Percentiles rank a stretch among this genome's conserved stretches.
Conservation (phyloP, 2,888 invertebrate genomes). For the Drosophila tanythrix region DNA sequence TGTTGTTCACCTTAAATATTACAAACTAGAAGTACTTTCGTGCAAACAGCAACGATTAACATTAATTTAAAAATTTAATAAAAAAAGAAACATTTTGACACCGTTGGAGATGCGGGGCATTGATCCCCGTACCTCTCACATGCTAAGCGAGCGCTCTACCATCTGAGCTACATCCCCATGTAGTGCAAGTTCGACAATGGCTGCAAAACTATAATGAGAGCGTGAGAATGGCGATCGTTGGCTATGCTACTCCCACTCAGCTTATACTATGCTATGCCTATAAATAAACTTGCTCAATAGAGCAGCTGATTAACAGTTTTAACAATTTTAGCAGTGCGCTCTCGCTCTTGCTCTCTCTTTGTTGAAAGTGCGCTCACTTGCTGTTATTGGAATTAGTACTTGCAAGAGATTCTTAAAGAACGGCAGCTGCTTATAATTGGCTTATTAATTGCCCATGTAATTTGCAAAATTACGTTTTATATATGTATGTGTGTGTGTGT, state of each 20-base stretch:
- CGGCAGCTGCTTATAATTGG: conserved; percentile 61
- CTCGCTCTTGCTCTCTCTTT: conserved; percentile 13
- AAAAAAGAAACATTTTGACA: conserved; percentile 6
- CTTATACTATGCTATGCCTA: conserved; percentile 34
- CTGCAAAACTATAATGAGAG: conserved; percentile 12
- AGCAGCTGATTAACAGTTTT: conserved; percentile 56
- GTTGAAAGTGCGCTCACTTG: background rate
- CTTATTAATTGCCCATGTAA: conserved; percentile 68
- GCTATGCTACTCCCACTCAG: conserved; percentile 28
- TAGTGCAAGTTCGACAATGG: conserved; percentile 4
- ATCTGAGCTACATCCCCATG: conserved; percentile 84
- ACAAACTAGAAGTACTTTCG: background rate
- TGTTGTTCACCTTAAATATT: conserved; percentile 35
- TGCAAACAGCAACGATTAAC: background rate
- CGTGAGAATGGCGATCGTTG: conserved; percentile 21
- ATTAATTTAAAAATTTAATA: background rate
- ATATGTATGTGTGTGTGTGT: conserved; percentile 5
- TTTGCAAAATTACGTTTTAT: conserved; percentile 56
- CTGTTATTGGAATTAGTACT: conserved; percentile 35
- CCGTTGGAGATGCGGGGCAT: conserved; percentile 83
- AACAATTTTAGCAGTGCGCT: conserved; percentile 43
- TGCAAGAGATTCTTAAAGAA: conserved; percentile 21
- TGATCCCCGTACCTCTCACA: conserved; percentile 85
- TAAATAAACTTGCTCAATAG: conserved; percentile 43
- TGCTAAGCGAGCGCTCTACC: conserved; percentile 85